phyloP scores from a whole-genome alignment of 2,113 vertebrate species.

The Recurvirostra avosetta region DNA sequence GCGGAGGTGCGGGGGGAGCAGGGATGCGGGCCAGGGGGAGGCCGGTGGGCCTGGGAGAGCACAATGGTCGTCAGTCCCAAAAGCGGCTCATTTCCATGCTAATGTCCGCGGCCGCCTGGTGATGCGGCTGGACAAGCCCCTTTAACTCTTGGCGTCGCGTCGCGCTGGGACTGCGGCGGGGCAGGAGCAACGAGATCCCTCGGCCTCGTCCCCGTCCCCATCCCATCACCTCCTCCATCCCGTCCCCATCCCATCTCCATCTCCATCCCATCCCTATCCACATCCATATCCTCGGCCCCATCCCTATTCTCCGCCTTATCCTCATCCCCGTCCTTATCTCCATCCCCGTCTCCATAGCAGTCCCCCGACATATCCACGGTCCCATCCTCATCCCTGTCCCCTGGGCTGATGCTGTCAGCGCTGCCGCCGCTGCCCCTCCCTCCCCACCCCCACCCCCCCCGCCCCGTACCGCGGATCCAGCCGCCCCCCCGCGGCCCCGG shows the following conservation, averaged over 20 bases:
- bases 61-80: conserved; percentile 49
- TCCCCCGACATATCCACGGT: not conserved
- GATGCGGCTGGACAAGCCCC: conserved; percentile 19
- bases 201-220: not conserved
- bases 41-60: not conserved
- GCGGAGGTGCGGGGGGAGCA: not conserved
- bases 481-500: no score
- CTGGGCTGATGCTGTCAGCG: not conserved
- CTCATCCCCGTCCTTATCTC: not conserved
- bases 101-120: conserved; percentile 18
- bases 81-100: conserved; percentile 61
- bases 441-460: not conserved
- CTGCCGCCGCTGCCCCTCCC: not conserved
- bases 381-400: not conserved
- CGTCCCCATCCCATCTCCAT: not conserved
- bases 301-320: not conserved
- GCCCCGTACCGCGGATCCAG: not conserved
- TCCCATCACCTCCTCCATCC: not conserved
- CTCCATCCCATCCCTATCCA: not conserved
- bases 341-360: not conserved
- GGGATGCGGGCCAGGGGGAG: not conserved
- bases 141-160: conserved; percentile 43
- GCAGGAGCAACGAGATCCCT: not conserved
- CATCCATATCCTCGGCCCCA: no score
- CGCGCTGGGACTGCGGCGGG: not conserved